Conservation (phyloP, 2,113 vertebrate genomes). For the Pterophyllum scalare region DNA sequence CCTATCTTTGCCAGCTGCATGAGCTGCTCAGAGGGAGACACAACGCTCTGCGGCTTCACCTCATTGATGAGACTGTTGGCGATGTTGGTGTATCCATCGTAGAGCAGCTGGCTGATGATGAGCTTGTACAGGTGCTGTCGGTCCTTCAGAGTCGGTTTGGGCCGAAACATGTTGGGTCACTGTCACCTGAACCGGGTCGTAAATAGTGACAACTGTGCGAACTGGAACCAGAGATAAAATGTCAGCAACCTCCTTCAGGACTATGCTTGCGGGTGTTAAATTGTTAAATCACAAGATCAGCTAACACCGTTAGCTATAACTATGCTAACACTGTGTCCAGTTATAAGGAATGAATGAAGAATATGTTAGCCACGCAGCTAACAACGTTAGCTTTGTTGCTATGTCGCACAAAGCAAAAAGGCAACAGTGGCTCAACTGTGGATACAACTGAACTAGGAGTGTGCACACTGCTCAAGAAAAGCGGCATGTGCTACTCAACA, state of each 20-base stretch:
- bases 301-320: background rate
- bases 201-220: background rate
- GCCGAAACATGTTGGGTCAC: conserved; percentile 87
- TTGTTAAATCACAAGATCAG: background rate
- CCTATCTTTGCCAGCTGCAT: conserved; percentile 97
- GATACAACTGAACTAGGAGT: background rate
- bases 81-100: conserved; percentile 96
- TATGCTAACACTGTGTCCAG: background rate
- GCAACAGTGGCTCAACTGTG: background rate
- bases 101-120: conserved; percentile 96
- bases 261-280: background rate
- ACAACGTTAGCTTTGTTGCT: conserved; percentile 43
- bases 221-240: conserved; percentile 18
- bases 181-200: background rate
- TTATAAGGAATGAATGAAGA: conserved; percentile 30
- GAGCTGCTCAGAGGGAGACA: conserved; percentile 96
- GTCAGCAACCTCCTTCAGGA: background rate
- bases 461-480: background rate
- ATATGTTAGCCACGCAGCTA: conserved; percentile 26
- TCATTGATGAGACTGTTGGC: conserved; percentile 95
- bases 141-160: conserved; percentile 95
- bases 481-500: no score
- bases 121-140: conserved; percentile 96
- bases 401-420: background rate
- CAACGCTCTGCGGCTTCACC: conserved; percentile 92